Conservation (phyloP, 1,140 invertebrate species). For the Sitobion miscanthi region DNA sequence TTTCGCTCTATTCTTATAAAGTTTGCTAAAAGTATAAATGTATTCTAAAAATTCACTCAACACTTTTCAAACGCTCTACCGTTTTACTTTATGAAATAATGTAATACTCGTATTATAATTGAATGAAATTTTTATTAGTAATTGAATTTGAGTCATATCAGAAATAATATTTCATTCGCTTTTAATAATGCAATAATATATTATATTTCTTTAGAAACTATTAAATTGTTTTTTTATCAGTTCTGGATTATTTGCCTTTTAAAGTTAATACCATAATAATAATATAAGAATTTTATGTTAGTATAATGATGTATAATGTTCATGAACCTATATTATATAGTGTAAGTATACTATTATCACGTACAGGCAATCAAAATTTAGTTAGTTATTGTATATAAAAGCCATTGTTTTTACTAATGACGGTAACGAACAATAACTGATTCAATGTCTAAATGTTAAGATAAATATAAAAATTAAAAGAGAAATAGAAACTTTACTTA, state of each 20-base stretch:
- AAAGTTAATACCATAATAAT: neutral
- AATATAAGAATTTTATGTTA: neutral
- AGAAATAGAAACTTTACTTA: neutral
- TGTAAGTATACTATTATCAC: neutral
- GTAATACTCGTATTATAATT: neutral
- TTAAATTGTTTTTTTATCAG: neutral
- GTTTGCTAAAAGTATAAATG: neutral
- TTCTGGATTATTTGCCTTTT: neutral
- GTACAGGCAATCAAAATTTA: neutral
- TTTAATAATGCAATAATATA: neutral
- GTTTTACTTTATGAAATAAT: neutral
- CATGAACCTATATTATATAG: neutral
- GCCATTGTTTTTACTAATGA: neutral
- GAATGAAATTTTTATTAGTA: neutral
- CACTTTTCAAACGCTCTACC: neutral
- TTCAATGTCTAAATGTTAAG: neutral
- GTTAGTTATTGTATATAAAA: neutral
- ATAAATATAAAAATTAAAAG: neutral
- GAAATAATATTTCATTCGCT: neutral
- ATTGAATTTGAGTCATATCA: neutral
- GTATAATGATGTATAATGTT: neutral
- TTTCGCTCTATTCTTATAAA: neutral
- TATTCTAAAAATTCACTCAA: neutral
- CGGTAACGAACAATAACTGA: neutral
- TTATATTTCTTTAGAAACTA: conserved; percentile 2